Conservation (phyloP, 1,140 invertebrate genomes). For the Dreissena rostriformis region DNA sequence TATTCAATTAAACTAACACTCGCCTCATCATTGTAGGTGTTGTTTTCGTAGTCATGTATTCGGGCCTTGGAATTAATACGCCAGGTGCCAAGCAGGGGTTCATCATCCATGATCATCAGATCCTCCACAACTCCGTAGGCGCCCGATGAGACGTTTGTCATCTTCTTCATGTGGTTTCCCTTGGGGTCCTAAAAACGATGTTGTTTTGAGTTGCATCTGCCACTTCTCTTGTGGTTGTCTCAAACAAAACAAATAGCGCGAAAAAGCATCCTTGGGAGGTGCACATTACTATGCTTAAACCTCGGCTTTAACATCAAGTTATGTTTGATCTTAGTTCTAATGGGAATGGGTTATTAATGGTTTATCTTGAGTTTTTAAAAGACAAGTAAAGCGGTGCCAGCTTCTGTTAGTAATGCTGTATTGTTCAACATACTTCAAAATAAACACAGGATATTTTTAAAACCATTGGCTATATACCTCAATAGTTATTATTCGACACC, state of each 20-base stretch:
- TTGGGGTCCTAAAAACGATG: slow-evolving; percentile 35
- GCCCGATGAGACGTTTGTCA: slow-evolving; percentile 19
- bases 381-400: not conserved
- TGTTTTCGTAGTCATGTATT: not conserved
- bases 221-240: too few relatives aligned
- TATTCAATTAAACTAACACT: too few relatives aligned
- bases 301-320: too few relatives aligned
- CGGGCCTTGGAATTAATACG: not conserved
- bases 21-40: not conserved
- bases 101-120: slow-evolving; percentile 36
- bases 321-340: too few relatives aligned
- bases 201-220: too few relatives aligned
- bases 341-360: too few relatives aligned
- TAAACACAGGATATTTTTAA: too few relatives aligned
- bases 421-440: too few relatives aligned
- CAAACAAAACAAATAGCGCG: too few relatives aligned
- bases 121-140: slow-evolving; percentile 43
- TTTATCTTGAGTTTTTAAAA: not conserved
- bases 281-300: too few relatives aligned
- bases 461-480: not conserved
- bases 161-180: slow-evolving; percentile 37
- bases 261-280: too few relatives aligned
- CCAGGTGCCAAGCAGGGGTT: slow-evolving; percentile 41
- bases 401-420: not conserved
- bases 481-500: not conserved